phyloP scores from a whole-genome alignment of 2,888 invertebrate species.

The Lysandra bellargus region DNA sequence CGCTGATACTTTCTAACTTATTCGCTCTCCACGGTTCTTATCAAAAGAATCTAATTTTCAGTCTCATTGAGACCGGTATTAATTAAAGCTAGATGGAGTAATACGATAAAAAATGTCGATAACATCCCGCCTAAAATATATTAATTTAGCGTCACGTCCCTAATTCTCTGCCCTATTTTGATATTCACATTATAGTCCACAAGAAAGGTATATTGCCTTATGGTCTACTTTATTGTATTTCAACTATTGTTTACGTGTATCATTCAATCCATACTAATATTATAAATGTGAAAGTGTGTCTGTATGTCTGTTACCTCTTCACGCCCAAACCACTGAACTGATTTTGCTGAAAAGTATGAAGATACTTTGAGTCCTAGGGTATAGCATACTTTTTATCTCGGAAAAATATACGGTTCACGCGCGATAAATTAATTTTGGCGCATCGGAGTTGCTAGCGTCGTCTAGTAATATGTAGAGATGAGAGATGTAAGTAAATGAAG shows the following conservation, averaged over 20 bases:
- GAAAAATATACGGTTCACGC: no score
- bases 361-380: no score
- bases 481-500: no score
- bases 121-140: background rate
- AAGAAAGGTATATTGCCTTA: background rate
- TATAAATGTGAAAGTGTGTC: no score
- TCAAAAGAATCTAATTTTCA: slow-evolving; percentile 13
- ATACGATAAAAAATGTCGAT: slow-evolving; percentile 22
- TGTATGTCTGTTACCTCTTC: no score
- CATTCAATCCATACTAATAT: no score
- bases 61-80: slow-evolving; percentile 11
- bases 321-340: no score
- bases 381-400: no score
- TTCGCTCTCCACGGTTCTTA: background rate
- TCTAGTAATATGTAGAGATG: no score
- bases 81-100: slow-evolving; percentile 20
- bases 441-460: no score
- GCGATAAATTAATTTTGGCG: no score
- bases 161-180: background rate
- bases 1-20: background rate
- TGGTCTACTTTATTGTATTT: background rate
- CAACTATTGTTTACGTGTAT: background rate
- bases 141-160: background rate
- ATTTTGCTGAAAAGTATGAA: no score
- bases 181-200: background rate